Evolutionary conservation across 1,140 invertebrate genomes (phyloP).

Genomic region (Meloidogyne chitwoodi): DNA sequence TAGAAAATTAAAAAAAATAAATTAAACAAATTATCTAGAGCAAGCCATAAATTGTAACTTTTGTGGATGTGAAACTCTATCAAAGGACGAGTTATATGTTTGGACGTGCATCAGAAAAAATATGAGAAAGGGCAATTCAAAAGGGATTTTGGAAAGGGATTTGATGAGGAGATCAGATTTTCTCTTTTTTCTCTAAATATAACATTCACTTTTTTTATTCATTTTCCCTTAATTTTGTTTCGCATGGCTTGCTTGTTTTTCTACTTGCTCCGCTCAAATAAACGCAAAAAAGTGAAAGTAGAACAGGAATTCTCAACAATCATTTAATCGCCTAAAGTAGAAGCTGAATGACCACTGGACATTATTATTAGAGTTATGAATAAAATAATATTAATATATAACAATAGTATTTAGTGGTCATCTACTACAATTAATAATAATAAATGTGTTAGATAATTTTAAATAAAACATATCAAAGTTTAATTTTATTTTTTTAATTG

Average conservation of each 20-base stretch:
- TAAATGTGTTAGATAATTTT: too few relatives aligned
- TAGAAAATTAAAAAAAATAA: background rate
- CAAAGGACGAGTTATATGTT: background rate
- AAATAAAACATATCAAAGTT: too few relatives aligned
- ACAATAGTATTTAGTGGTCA: too few relatives aligned
- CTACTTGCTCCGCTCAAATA: background rate
- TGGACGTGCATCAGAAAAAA: background rate
- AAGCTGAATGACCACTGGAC: too few relatives aligned
- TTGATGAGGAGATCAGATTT: background rate
- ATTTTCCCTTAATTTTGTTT: background rate
- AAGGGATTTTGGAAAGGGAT: background rate
- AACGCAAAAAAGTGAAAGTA: background rate
- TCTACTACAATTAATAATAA: too few relatives aligned
- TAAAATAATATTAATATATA: too few relatives aligned
- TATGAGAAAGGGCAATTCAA: background rate
- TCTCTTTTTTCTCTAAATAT: background rate
- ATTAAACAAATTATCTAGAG: background rate
- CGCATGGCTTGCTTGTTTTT: background rate
- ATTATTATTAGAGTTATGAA: too few relatives aligned
- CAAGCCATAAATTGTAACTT: background rate
- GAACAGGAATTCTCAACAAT: background rate
- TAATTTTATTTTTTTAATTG: too few relatives aligned
- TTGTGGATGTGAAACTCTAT: background rate
- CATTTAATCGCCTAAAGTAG: background rate
- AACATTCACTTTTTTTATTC: background rate